Percentiles rank a stretch among this genome's conserved stretches.
Evolutionary conservation across 1,140 invertebrate genomes (phyloP).

Genomic region (Plodia interpunctella): DNA sequence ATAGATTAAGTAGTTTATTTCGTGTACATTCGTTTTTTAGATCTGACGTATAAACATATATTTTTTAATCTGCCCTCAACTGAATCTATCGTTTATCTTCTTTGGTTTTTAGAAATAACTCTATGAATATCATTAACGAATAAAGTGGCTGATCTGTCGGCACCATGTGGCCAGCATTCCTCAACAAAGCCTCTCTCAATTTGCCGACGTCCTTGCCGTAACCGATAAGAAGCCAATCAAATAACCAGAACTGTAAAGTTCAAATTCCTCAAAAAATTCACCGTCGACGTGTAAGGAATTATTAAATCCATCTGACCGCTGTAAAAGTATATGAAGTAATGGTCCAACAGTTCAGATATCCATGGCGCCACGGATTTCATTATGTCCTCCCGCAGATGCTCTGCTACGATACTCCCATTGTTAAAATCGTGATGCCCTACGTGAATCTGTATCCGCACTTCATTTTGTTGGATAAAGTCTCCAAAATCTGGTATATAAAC

Average conservation of each 20-base stretch:
- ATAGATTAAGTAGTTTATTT: too few species aligned
- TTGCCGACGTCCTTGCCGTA: conserved; percentile 81
- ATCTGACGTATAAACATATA: too few species aligned
- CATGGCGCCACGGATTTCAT: conserved; percentile 80
- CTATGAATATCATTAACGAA: too few species aligned
- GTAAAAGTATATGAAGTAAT: conserved; percentile 83
- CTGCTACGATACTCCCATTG: neutral
- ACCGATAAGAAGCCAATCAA: conserved; percentile 81
- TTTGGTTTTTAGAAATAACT: too few species aligned
- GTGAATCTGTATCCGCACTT: conserved; percentile 82
- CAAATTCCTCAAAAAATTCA: conserved; percentile 80
- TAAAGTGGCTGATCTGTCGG: conserved; percentile 82
- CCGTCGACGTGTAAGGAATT: conserved; percentile 83
- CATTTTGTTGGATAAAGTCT: conserved; percentile 72
- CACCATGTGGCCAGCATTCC: conserved; percentile 87
- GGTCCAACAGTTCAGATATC: conserved; percentile 80
- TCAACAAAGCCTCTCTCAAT: conserved; percentile 84
- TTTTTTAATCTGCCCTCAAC: too few species aligned
- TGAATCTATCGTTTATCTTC: too few species aligned
- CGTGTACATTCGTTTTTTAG: too few species aligned
- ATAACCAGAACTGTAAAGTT: conserved; percentile 74
- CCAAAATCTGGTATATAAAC: conserved; percentile 72
- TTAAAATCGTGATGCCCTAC: conserved; percentile 84
- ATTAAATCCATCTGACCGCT: conserved; percentile 89
- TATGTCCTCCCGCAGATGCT: neutral